Base-by-base conservation (phyloP, 2,888 invertebrate species). In the Tipula confusa region DNA sequence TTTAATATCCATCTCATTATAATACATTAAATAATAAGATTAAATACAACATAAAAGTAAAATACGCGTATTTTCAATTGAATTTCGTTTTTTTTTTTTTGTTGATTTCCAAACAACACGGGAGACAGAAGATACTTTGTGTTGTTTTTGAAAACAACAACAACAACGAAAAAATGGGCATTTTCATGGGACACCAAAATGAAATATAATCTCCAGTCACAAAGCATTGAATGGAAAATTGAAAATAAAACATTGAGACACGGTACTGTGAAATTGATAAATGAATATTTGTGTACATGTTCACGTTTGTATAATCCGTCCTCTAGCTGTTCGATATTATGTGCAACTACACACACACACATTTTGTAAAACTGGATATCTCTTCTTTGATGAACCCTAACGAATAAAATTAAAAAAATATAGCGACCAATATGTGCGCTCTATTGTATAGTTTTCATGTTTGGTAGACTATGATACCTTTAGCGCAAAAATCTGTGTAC, bases 1-100 rank as follows among this genome's bases (percentile, higher is more conserved):
- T 64, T 64, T 64, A 64, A 64, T 64, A 64, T 64, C 64, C 64
- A 64, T 64, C 43, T 64, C 64, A 64, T 64, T 64, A 64, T 64
- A 64, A 64, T 64, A 64, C 24, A 64, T 64, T 64, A 64, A 64
- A 64, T 64, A 64, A 64, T 64, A 64, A 64, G 64, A 64, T 64
- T 64, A 64, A 64, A 64, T 64, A 64, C 4, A 64, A 48, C 6
- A 48, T 18, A 48, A 18, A 48, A 6, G 48, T 33, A 11, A 33
- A 43, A 43, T 43, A 43, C 64, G 64, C 64, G 64, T 64, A 7
- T 64, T 64, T 64, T 64, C 64, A 64, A 64, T 64, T 24, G 64
- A 64, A 64, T 24, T 64, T 18, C 24, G 33, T 64, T 24, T 38
- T 13, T 13, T 38, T 13, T 38, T 38, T 31, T 9, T 64, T 64